Base-by-base conservation (phyloP, 2,888 invertebrate species). In the Lysandra coridon region DNA sequence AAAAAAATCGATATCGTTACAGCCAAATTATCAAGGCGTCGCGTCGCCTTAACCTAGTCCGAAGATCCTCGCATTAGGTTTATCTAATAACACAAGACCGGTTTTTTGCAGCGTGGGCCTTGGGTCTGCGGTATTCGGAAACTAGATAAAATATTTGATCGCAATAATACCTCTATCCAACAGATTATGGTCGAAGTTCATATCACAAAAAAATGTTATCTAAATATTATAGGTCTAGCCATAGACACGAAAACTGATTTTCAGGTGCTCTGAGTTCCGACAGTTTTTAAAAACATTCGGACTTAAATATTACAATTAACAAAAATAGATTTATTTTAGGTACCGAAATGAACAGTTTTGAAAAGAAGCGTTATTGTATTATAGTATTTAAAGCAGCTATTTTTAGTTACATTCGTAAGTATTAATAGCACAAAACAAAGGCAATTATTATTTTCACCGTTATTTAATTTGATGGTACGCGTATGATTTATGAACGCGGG, bases 391-490 rank as follows among this genome's bases (percentile, higher is more conserved):
- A 62, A 62, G 23, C 62, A 62, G 23, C 23, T 1, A 62, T 62
- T 62, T 23, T n/a, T n/a, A 53, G 53, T 53, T 14, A 53, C 14
- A 53, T 53, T 53, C 53, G 2, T 5, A 37, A 37, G 37, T n/a
- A 17, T 73, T 17, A 14, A 44, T 73, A 30, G 40, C 7, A 23
- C 49, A 23, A 49, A 75, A 75, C 44, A 75, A 75, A 49, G 30
- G 12, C n/a, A n/a, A 49, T 75, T 30, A 75, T 75, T 75, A 44
- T 75, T n/a, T 49, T 37, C 49, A 75, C 75, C 75, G 75, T 75
- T 75, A 75, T 49, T 44, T 75, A 75, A 75, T 75, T 75, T 75
- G 44, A 75, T 44, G 75, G 75, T 23, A 14, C 74, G 74, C n/a
- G 75, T 23, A 75, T 75, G 75, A 75, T 75, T 75, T 75, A 75